These are phyloP conservation scores for Philotrypesis tridentata DNA, from an alignment of 1,140 invertebrate genomes.

Conservation along the genomic window DNA sequence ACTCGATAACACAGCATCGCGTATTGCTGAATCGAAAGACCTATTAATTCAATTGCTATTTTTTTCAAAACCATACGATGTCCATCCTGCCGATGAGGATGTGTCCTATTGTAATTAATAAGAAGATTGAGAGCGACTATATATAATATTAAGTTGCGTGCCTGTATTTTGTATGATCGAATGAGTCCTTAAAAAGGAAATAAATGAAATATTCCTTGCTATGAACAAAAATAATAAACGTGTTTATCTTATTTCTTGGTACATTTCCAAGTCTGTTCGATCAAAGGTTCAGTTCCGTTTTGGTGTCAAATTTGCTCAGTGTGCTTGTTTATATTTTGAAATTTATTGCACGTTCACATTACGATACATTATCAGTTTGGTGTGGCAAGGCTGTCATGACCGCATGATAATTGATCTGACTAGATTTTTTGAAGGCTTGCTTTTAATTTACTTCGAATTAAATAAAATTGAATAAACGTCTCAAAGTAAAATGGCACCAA, in stretches of 20 bases:
- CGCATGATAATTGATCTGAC: conserved; percentile 61
- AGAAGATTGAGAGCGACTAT: conserved; percentile 36
- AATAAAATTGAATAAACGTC: conserved; percentile 40
- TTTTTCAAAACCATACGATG: conserved; percentile 34
- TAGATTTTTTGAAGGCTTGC: conserved; percentile 36
- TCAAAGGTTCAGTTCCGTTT: conserved; percentile 78
- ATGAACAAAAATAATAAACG: conserved; percentile 60
- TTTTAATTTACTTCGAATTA: conserved; percentile 20
- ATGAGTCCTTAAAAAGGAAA: conserved; percentile 68
- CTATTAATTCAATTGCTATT: conserved; percentile 32
- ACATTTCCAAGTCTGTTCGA: conserved; percentile 73
- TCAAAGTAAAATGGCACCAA: conserved; percentile 78
- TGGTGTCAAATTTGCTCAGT: conserved; percentile 78
- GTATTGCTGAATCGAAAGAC: conserved; percentile 42
- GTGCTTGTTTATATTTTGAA: conserved; percentile 76
- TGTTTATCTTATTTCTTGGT: conserved; percentile 75
- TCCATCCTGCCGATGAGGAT: conserved; percentile 26
- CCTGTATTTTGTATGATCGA: conserved; percentile 74
- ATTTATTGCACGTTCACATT: conserved; percentile 53
- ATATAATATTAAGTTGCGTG: conserved; percentile 69
- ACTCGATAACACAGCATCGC: conserved; percentile 29
- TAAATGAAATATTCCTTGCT: conserved; percentile 73
- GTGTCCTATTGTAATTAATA: conserved; percentile 59
- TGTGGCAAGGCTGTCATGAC: conserved; percentile 75
- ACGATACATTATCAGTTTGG: conserved; percentile 70